phyloP scores from a whole-genome alignment of 2,888 invertebrate genomes.

The Mayetiola destructor region DNA sequence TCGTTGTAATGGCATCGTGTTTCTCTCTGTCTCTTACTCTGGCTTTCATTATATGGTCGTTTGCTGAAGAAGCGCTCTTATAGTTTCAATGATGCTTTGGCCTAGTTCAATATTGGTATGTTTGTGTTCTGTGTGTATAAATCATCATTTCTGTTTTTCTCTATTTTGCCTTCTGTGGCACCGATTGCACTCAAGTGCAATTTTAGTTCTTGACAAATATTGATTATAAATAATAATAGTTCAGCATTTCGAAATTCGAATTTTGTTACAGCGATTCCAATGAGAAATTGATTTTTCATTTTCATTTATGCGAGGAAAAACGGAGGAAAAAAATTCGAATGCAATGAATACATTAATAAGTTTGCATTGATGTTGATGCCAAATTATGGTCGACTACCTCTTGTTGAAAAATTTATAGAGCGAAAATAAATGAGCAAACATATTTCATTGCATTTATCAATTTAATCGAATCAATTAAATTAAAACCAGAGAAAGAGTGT shows the following conservation, averaged over 20 bases:
- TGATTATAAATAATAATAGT: slow-evolving; percentile 6
- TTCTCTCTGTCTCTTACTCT: not conserved
- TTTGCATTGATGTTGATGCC: not conserved
- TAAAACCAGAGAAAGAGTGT: not conserved
- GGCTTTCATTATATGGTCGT: too few species aligned
- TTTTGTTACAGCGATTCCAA: too few species aligned
- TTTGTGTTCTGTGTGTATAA: not conserved
- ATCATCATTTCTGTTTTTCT: not conserved
- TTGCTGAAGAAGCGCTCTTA: too few species aligned
- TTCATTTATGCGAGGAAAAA: not conserved
- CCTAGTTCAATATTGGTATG: too few species aligned
- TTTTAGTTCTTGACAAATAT: not conserved
- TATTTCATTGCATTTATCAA: slow-evolving; percentile 8
- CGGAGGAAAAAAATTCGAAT: not conserved
- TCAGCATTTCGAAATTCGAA: too few species aligned
- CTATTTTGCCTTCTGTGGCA: not conserved
- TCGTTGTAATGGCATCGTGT: not conserved
- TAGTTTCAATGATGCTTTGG: not conserved
- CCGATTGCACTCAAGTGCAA: not conserved
- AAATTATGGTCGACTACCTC: not conserved
- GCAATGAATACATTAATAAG: not conserved
- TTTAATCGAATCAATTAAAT: slow-evolving; percentile 6
- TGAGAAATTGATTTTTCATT: not conserved
- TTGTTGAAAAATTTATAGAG: not conserved
- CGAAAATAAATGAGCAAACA: not conserved